Base-by-base conservation (phyloP, 2,888 invertebrate genomes). In the Aethes cnicana region DNA sequence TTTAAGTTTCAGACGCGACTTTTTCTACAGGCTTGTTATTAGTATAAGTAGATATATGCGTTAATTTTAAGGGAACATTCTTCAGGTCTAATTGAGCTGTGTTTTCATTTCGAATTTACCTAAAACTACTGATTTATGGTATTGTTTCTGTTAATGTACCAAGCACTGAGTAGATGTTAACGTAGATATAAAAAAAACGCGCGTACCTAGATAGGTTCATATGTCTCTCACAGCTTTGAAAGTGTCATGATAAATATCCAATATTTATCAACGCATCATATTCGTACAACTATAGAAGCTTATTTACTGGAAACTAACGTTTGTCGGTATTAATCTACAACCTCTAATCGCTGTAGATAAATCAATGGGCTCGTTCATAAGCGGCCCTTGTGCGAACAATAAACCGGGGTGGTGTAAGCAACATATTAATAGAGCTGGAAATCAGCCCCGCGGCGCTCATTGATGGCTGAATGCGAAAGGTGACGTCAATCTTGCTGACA, bases 401-500 rank as follows among this genome's bases (percentile, higher is more conserved):
- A 20, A 39, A 32, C 11, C 17, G 26, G 12, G 23, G 18, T 16
- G 32, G 57, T 57, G 58, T 61, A 63, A 64, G 61, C 67, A 62
- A 63, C 63, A 65, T 64, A 65, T 62, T 72, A 72, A 74, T 70
- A 69, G 67, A 69, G 63, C 61, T 55, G 58, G 63, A 73, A 74
- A 70, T 67, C 66, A 60, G 63, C 65, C 55, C n/a, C n/a, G n/a
- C 66, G 60, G 64, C 64, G 61, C 66, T 72, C 72, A 76, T 79
- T 77, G 74, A 78, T 76, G 71, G 69, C 66, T 63, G 65, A 77
- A 73, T 72, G 64, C 72, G 73, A 75, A 81, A 78, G 80, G 79
- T 77, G 70, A 65, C 75, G 83, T 84, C 81, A 84, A 81, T 84
- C 80, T 81, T 72, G 62, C 79, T 77, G 81, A 77, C 82, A 78